Conservation (phyloP, 2,888 invertebrate species). For the Drosophila dives region DNA sequence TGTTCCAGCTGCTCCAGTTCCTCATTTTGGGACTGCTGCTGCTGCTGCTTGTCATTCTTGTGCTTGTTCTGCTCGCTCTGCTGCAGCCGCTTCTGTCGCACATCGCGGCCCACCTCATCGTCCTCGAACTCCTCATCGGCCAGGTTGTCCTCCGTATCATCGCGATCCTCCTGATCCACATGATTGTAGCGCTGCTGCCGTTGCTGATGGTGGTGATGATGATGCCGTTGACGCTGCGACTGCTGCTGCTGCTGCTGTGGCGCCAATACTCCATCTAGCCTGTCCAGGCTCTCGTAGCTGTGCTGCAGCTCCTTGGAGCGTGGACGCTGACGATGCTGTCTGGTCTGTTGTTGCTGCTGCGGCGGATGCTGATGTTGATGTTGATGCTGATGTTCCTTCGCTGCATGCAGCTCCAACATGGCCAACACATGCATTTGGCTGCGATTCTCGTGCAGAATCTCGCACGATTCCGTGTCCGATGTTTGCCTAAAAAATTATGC, state of each 20-base stretch:
- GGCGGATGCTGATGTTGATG: constrained; percentile 81
- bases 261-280: constrained; percentile 65
- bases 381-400: constrained; percentile 72
- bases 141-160: constrained; percentile 84
- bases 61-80: constrained; percentile 38
- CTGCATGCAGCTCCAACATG: constrained; percentile 73
- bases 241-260: constrained; percentile 46
- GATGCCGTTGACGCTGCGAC: constrained; percentile 36
- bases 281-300: constrained; percentile 83
- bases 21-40: constrained; percentile 34
- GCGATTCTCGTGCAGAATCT: constrained; percentile 84
- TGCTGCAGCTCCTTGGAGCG: constrained; percentile 83
- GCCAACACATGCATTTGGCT: constrained; percentile 79
- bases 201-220: constrained; percentile 67
- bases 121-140: constrained; percentile 85
- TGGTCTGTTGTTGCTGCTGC: constrained; percentile 77
- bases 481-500: constrained; percentile 81
- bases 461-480: constrained; percentile 85
- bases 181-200: constrained; percentile 73
- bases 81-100: constrained; percentile 76
- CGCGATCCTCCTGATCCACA: constrained; percentile 79
- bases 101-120: constrained; percentile 83
- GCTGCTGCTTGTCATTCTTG: constrained; percentile 37
- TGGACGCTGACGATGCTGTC: constrained; percentile 82
- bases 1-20: constrained; percentile 60